phyloP scores from a whole-genome alignment of 2,113 vertebrate genomes.

The Scomber japonicus region DNA sequence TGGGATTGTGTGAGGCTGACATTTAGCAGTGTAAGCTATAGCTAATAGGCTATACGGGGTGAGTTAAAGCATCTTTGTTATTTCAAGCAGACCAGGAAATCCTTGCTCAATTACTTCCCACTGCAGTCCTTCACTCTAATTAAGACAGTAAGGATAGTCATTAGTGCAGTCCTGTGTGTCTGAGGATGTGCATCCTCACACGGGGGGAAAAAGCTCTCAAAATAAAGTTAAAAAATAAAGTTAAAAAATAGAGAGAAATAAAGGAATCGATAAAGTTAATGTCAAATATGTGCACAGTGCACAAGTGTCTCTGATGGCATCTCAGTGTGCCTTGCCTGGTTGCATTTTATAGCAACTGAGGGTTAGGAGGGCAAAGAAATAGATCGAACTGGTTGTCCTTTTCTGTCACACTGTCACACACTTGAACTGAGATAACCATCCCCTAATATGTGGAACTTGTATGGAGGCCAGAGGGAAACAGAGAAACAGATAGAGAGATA shows the following conservation, averaged over 20 bases:
- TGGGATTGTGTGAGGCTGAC: constrained; percentile 55
- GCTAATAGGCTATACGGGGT: constrained; percentile 56
- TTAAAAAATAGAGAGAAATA: not conserved
- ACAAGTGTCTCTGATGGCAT: constrained; percentile 13
- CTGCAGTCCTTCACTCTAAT: constrained; percentile 52
- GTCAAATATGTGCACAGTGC: constrained; percentile 21
- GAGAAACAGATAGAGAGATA: constrained; percentile 36
- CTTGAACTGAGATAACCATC: constrained; percentile 70
- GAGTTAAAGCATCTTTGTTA: constrained; percentile 56
- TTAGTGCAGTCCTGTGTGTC: constrained; percentile 28
- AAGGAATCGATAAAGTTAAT: constrained; percentile 24
- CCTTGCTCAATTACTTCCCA: constrained; percentile 48
- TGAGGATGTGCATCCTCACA: not conserved
- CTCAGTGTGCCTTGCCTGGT: not conserved
- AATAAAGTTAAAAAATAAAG: not conserved
- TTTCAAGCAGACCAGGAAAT: constrained; percentile 53
- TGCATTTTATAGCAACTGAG: constrained; percentile 38
- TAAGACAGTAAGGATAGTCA: constrained; percentile 30
- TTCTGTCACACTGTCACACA: constrained; percentile 46
- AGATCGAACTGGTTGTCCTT: constrained; percentile 44
- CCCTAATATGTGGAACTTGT: constrained; percentile 59
- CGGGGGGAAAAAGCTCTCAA: not conserved
- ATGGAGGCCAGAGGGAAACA: constrained; percentile 34
- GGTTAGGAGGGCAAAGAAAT: constrained; percentile 32
- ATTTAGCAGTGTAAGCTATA: constrained; percentile 62